A percentile compares a stretch with the other conserved stretches of the same genome.
phyloP scores from a whole-genome alignment of 2,113 vertebrate species.

The Nibea coibor region DNA sequence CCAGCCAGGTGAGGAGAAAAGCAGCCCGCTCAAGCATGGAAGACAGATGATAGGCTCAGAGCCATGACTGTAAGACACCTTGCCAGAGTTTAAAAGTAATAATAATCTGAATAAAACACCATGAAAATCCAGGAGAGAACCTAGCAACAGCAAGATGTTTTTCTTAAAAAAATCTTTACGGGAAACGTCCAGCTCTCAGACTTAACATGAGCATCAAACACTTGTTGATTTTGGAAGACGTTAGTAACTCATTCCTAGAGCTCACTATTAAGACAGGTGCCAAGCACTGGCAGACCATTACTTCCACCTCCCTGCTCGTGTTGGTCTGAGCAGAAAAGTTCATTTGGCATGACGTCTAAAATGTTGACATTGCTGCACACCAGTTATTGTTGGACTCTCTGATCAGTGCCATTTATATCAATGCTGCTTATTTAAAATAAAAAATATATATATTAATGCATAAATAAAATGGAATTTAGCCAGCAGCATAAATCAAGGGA shows the following conservation, averaged over 20 bases:
- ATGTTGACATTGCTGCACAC: constrained; percentile 45
- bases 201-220: constrained; percentile 16
- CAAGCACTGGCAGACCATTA: constrained; percentile 33
- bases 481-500: background rate
- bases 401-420: constrained; percentile 27
- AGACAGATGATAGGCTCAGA: constrained; percentile 36
- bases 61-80: constrained; percentile 31
- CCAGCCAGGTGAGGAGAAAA: constrained; percentile 28
- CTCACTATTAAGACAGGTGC: constrained; percentile 45
- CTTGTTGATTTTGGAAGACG: constrained; percentile 56
- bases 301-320: constrained; percentile 17
- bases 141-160: background rate
- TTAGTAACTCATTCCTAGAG: background rate
- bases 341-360: constrained; percentile 56
- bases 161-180: constrained; percentile 17
- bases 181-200: background rate
- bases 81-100: background rate
- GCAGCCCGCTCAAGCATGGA: constrained; percentile 1
- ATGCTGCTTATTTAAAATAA: constrained; percentile 10
- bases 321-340: constrained; percentile 31
- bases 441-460: background rate
- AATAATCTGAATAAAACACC: constrained; percentile 3
- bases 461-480: constrained; percentile 23
- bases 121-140: constrained; percentile 16
- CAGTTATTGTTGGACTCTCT: constrained; percentile 43